Base-by-base conservation (phyloP, 1,140 invertebrate genomes). In the Epicauta chinensis region DNA sequence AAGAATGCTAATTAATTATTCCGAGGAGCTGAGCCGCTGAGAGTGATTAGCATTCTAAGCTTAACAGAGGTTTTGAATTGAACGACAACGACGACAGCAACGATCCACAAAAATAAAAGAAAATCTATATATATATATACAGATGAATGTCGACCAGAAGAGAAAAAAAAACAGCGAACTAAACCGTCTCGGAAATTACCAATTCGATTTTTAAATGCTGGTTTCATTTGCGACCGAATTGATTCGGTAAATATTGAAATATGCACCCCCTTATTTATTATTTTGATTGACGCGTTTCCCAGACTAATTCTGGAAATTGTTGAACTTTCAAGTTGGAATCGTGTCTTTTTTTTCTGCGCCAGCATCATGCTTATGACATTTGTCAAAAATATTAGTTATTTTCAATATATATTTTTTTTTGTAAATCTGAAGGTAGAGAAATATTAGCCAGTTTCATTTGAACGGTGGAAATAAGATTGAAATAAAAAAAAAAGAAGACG, bases 1-100 rank as follows among this genome's bases (percentile, higher is more conserved):
- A 69, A 69, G 67, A 69, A 69, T 69, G 62, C 66, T 69, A 69
- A 69, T 69, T 69, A 69, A 69, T 69, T 69, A 67, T 69, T 68
- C 67, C 61, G 65, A 66, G 64, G 60, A 66, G 63, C 56, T 59
- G 58, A 52, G 63, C 59, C 49, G 60, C 47, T 49, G 62, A 57
- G 54, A 60, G 62, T 69, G 66, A 68, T 68, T 69, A 69, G 67
- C 67, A 69, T 68, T 62, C 62, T 53, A 51, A 52, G 55, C 53
- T 54, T 52, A 48, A 52, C 59, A 52, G 58, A 55, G 60, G 58
- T 49, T 63, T 48, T 51, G 48, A 61, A 59, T 59, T 58, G 62
- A 66, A 64, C n/a, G n/a, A 2, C 23, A 7, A 23, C 23, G 16
- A 13, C 17, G 17, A 29, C 42, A 44, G 17, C 23, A 14, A 44